phyloP scores from a whole-genome alignment of 2,797 vertebrate species.

The Sebastes cheni region DNA sequence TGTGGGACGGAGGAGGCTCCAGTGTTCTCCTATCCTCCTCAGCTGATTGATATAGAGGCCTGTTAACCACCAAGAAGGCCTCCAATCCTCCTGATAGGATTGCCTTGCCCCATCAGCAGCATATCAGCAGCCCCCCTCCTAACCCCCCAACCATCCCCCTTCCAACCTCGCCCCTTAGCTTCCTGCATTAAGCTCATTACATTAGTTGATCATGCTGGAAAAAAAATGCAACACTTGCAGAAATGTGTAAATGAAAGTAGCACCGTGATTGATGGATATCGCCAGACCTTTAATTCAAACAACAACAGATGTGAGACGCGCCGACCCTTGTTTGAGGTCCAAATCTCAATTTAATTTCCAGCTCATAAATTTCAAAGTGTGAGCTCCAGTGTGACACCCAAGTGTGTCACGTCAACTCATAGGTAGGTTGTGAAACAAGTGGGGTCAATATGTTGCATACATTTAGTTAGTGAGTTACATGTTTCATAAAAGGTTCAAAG shows the following conservation, averaged over 20 bases:
- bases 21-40: conserved; percentile 23
- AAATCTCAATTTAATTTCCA: conserved; percentile 31
- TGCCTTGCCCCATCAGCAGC: conserved; percentile 42
- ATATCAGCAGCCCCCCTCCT: background rate
- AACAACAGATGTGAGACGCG: conserved; percentile 35
- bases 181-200: conserved; percentile 37
- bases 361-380: conserved; percentile 43
- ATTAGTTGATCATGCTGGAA: conserved; percentile 41
- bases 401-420: background rate
- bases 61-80: conserved; percentile 27
- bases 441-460: background rate
- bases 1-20: conserved; percentile 55
- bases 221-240: conserved; percentile 60
- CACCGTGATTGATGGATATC: conserved; percentile 32
- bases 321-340: conserved; percentile 10
- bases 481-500: background rate
- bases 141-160: background rate
- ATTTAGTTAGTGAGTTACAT: background rate
- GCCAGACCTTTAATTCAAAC: conserved; percentile 15
- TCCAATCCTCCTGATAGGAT: conserved; percentile 28
- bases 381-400: background rate
- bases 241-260: conserved; percentile 51
- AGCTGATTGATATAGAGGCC: conserved; percentile 44
- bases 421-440: conserved; percentile 1
- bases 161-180: background rate